These are phyloP conservation scores for Linyphia triangularis DNA, from an alignment of 2,888 invertebrate species.

Conservation along the genomic window DNA sequence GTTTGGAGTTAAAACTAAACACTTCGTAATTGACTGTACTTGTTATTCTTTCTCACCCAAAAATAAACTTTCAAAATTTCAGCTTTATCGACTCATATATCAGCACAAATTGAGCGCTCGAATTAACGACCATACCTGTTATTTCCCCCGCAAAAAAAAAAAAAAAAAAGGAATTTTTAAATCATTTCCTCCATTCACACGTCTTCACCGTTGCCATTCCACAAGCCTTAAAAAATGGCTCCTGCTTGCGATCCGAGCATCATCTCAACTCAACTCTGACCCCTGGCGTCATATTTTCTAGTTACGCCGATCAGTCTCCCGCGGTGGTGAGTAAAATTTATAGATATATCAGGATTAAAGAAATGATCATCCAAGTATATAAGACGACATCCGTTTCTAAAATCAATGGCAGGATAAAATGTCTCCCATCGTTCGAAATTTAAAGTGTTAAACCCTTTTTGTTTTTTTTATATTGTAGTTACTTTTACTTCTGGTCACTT, in stretches of 20 bases:
- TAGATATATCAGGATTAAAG: conserved; percentile 32
- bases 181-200: background rate
- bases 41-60: too few species aligned
- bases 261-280: conserved; percentile 60
- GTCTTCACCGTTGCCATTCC: conserved; percentile 1
- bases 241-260: conserved; percentile 10
- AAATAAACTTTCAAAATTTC: too few species aligned
- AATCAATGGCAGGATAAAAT: conserved; percentile 19
- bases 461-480: too few species aligned
- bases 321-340: conserved; percentile 31
- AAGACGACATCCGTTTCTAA: background rate
- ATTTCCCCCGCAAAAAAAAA: too few species aligned
- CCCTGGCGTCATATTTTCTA: conserved; percentile 51
- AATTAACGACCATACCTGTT: too few species aligned
- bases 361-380: background rate
- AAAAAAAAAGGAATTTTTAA: background rate
- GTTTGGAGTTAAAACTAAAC: too few species aligned
- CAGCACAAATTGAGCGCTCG: too few species aligned
- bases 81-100: too few species aligned
- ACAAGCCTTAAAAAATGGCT: conserved; percentile 9
- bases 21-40: too few species aligned
- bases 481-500: background rate
- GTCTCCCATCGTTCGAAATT: background rate
- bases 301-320: conserved; percentile 14
- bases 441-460: background rate